These are phyloP conservation scores for Erythrocebus patas DNA, from an alignment of 2,113 vertebrate genomes.

Conservation along the genomic window DNA sequence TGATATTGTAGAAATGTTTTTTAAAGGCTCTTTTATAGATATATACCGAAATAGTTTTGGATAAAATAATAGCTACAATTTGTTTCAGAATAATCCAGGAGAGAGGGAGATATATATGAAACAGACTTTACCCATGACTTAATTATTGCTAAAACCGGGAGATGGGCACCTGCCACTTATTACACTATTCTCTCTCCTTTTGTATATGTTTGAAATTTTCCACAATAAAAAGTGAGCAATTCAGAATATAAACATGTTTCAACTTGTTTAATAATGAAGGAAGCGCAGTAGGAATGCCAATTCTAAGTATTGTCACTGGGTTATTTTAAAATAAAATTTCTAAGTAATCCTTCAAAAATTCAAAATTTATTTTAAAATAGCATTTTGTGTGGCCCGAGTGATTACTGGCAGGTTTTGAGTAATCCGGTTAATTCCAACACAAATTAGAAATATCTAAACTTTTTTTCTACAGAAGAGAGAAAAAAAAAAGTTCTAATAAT, in stretches of 20 bases:
- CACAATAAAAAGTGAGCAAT: neutral
- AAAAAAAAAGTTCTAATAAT: neutral
- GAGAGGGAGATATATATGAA: neutral
- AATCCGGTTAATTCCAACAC: neutral
- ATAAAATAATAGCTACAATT: neutral
- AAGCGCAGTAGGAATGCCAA: neutral
- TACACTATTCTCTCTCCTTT: neutral
- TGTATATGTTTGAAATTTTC: neutral
- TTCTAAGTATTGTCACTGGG: neutral
- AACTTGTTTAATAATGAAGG: neutral
- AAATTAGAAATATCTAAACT: neutral
- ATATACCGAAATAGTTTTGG: neutral
- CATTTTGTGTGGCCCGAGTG: neutral
- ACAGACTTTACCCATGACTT: neutral
- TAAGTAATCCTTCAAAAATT: neutral
- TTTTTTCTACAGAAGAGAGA: neutral
- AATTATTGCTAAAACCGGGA: neutral
- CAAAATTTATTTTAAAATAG: constrained; percentile 6
- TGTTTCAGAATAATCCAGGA: neutral
- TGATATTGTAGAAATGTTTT: neutral
- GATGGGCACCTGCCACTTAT: neutral
- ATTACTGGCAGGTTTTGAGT: neutral
- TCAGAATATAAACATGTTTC: constrained; percentile 4
- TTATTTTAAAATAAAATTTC: constrained; percentile 32
- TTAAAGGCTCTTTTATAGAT: neutral